A percentile compares a stretch with the other conserved stretches of the same genome.
These are phyloP conservation scores for Vultur gryphus DNA, from an alignment of 2,797 vertebrate species.

Conservation along the genomic window DNA sequence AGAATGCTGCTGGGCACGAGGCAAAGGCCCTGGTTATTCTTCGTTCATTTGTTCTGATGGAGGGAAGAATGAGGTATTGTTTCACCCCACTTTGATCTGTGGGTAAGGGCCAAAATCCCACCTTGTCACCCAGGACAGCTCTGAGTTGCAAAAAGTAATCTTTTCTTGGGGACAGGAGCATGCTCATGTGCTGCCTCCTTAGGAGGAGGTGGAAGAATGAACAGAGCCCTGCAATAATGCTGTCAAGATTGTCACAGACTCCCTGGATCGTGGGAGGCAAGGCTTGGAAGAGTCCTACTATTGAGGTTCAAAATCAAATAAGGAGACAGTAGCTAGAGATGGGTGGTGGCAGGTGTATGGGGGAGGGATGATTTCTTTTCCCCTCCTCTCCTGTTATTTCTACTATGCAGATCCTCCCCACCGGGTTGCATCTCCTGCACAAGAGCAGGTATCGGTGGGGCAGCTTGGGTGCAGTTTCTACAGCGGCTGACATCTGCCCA, in stretches of 20 bases:
- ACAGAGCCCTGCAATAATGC: slow-evolving; percentile 4
- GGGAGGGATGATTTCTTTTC: background rate
- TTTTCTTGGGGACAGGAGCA: background rate
- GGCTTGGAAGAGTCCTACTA: background rate
- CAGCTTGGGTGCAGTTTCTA: background rate
- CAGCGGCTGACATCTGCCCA: background rate
- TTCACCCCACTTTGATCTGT: background rate
- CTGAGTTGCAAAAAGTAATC: background rate
- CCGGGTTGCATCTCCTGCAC: background rate
- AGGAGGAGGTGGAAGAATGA: slow-evolving; percentile 4
- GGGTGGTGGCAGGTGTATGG: background rate
- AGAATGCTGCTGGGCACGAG: background rate
- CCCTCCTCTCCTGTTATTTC: background rate
- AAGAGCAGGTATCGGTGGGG: background rate
- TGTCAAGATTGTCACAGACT: background rate
- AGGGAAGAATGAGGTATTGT: background rate
- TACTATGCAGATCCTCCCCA: background rate
- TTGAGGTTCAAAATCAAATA: background rate
- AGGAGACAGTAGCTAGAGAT: background rate
- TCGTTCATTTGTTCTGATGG: background rate
- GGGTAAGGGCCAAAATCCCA: background rate
- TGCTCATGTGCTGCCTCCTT: background rate
- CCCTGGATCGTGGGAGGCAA: background rate
- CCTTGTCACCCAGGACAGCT: background rate
- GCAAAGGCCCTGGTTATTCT: background rate